Evolutionary conservation across 2,113 vertebrate species (phyloP).

Genomic region (Nannospalax galili): DNA sequence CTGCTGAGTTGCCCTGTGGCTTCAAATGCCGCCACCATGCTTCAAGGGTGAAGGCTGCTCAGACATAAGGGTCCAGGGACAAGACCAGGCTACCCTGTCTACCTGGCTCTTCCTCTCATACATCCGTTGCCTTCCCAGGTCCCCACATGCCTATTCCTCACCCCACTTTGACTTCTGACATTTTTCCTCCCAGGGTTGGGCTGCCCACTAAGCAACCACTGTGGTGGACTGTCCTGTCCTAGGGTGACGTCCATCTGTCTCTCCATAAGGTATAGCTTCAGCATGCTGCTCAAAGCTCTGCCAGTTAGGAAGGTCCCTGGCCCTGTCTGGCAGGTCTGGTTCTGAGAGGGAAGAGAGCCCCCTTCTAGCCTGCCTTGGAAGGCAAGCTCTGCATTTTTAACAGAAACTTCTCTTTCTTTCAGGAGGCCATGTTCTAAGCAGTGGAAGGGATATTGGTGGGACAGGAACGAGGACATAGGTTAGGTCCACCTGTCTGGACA

Average conservation of each 20-base stretch:
- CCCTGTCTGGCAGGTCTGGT: background rate
- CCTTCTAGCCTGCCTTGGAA: background rate
- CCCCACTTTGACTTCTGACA: background rate
- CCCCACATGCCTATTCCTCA: fast-evolving
- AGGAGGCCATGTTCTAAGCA: background rate
- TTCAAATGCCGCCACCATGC: background rate
- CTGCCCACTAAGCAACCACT: too few relatives aligned
- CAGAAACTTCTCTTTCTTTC: background rate
- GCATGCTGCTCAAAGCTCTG: background rate
- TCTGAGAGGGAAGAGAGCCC: background rate
- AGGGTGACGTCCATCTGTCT: background rate
- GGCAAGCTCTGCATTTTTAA: too few relatives aligned
- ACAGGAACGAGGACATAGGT: background rate
- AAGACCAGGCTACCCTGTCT: background rate
- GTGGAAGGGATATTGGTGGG: fast-evolving
- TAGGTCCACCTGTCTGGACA: background rate
- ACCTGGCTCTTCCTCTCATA: background rate
- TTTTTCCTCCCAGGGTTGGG: background rate
- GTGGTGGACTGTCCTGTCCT: too few relatives aligned
- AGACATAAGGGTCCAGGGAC: background rate
- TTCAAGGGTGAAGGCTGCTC: background rate
- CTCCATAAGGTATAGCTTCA: background rate
- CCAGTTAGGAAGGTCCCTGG: background rate
- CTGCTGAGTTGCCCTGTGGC: fast-evolving
- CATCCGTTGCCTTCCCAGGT: too few relatives aligned